phyloP scores from a whole-genome alignment of 2,797 vertebrate species.

The Fistularia commersonii region DNA sequence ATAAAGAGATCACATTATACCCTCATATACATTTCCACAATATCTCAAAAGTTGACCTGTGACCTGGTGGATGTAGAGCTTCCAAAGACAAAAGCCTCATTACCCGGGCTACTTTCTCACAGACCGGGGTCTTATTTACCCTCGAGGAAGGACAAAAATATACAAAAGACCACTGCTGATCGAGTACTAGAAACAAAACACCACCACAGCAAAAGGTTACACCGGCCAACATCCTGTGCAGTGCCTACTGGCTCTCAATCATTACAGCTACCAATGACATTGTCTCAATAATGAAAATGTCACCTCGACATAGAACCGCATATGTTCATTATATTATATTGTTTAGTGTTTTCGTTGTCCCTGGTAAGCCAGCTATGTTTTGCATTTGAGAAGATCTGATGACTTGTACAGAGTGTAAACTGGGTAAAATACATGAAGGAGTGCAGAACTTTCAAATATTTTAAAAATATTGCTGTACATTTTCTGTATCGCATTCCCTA shows the following conservation, averaged over 20 bases:
- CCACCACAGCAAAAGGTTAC: conserved; percentile 52
- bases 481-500: no score
- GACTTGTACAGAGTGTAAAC: no score
- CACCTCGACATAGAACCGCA: conserved; percentile 5
- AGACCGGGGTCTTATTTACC: conserved; percentile 61
- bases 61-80: conserved; percentile 58
- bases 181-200: conserved; percentile 61
- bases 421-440: no score
- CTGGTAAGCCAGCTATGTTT: background rate
- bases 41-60: conserved; percentile 53
- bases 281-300: conserved; percentile 30
- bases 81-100: conserved; percentile 65
- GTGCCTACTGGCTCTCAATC: conserved; percentile 43
- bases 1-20: conserved; percentile 53
- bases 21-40: conserved; percentile 53
- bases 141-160: conserved; percentile 71
- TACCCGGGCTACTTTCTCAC: conserved; percentile 60
- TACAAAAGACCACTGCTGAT: conserved; percentile 56
- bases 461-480: no score
- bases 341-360: background rate
- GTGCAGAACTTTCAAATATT: no score
- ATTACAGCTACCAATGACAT: conserved; percentile 29
- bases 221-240: conserved; percentile 36
- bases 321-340: conserved; percentile 13
- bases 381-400: no score